A percentile compares a stretch with the other conserved stretches of the same genome.
These are phyloP conservation scores for Phymorhynchus buccinoides DNA, from an alignment of 1,140 invertebrate genomes.

Conservation along the genomic window DNA sequence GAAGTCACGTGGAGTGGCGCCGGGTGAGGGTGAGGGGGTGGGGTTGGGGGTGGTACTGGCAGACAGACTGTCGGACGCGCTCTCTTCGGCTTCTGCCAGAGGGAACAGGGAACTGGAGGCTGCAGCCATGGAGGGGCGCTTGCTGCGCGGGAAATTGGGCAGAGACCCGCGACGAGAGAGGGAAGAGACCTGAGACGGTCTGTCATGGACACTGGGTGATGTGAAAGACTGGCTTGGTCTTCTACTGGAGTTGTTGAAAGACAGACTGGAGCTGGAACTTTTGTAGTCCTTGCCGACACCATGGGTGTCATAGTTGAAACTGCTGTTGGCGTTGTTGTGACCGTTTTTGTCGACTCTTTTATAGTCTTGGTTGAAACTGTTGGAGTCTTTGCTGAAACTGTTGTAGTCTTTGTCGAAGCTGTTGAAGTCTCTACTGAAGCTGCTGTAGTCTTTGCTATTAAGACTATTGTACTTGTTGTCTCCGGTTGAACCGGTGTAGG, in stretches of 20 bases:
- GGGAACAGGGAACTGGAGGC: background rate
- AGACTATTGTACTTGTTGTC: background rate
- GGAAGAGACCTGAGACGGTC: background rate
- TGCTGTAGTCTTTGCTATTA: too few relatives aligned
- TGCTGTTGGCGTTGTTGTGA: too few relatives aligned
- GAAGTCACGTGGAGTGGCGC: background rate
- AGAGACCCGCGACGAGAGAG: background rate
- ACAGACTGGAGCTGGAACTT: background rate
- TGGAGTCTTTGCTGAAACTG: too few relatives aligned
- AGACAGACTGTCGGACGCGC: background rate
- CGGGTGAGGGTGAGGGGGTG: background rate
- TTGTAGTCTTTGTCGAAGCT: too few relatives aligned
- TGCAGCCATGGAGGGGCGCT: slow-evolving; percentile 5
- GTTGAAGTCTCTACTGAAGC: too few relatives aligned
- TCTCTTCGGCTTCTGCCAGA: background rate
- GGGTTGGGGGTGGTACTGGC: background rate
- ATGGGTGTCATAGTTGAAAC: too few relatives aligned
- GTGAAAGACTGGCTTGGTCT: background rate
- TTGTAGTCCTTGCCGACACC: too few relatives aligned
- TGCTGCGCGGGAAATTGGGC: background rate
- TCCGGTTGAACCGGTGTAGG: too few relatives aligned
- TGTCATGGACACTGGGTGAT: slow-evolving; percentile 7
- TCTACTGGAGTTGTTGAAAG: background rate
- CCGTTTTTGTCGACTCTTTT: too few relatives aligned
- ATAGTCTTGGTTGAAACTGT: too few relatives aligned